These are phyloP conservation scores for Dromiciops gliroides DNA, from an alignment of 2,113 vertebrate genomes.

Conservation along the genomic window DNA sequence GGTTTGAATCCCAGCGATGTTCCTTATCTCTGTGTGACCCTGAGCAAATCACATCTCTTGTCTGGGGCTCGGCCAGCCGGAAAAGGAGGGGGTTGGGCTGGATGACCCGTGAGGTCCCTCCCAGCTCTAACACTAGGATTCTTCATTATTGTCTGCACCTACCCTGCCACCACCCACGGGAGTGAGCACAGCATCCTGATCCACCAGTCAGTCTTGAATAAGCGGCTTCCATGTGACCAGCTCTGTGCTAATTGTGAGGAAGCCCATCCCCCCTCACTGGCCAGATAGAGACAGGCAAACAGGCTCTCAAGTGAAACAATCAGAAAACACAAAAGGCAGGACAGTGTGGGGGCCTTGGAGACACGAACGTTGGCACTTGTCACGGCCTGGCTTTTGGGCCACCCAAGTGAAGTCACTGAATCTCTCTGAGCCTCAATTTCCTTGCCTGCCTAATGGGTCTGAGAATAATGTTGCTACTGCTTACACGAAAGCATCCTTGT, in stretches of 20 bases:
- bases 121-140: neutral
- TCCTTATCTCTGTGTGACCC: neutral
- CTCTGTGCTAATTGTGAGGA: neutral
- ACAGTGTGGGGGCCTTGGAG: neutral
- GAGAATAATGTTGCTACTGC: neutral
- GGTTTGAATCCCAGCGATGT: neutral
- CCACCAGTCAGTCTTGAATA: neutral
- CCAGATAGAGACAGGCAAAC: neutral
- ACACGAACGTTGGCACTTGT: neutral
- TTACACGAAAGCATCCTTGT: neutral
- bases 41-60: neutral
- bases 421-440: neutral
- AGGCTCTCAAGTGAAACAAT: neutral
- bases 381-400: neutral
- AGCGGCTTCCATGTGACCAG: neutral
- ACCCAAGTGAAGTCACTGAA: neutral
- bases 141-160: neutral
- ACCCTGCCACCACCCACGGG: neutral
- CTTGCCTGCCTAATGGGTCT: neutral
- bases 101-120: neutral
- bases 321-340: neutral
- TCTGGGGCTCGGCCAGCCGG: neutral
- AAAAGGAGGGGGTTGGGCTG: neutral
- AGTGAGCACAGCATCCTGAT: neutral
- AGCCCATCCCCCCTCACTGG: neutral